phyloP scores from a whole-genome alignment of 2,888 invertebrate species.

The Andrena praecox region DNA sequence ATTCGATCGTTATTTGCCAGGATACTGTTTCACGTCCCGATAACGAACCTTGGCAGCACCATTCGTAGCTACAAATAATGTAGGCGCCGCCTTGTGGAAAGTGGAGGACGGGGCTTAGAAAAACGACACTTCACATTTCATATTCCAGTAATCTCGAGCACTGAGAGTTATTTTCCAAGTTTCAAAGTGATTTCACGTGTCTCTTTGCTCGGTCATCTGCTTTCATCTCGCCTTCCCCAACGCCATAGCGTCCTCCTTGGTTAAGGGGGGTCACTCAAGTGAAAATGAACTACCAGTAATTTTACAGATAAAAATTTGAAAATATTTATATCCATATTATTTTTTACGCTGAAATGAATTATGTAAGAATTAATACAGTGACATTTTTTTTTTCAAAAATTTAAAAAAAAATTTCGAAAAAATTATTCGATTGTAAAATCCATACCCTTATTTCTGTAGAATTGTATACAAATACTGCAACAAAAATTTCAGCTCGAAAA shows the following conservation, averaged over 20 bases:
- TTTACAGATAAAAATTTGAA: no score
- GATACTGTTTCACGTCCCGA: conserved; percentile 5
- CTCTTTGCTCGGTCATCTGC: conserved; percentile 52
- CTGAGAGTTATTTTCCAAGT: conserved; percentile 64
- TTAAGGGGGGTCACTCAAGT: no score
- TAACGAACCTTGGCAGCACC: conserved; percentile 31
- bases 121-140: conserved; percentile 31
- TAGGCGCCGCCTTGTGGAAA: not conserved
- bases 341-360: no score
- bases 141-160: conserved; percentile 41
- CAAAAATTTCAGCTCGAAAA: no score
- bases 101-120: not conserved
- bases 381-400: no score
- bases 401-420: no score
- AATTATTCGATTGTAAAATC: no score
- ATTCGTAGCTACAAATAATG: conserved; percentile 27
- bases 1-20: not conserved
- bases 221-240: conserved; percentile 22
- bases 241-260: not conserved
- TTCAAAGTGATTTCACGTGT: conserved; percentile 55
- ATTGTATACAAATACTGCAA: no score
- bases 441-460: no score
- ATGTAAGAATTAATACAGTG: no score
- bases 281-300: no score
- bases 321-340: no score